phyloP scores from a whole-genome alignment of 1,140 invertebrate species.

The Chelonus insularis region DNA sequence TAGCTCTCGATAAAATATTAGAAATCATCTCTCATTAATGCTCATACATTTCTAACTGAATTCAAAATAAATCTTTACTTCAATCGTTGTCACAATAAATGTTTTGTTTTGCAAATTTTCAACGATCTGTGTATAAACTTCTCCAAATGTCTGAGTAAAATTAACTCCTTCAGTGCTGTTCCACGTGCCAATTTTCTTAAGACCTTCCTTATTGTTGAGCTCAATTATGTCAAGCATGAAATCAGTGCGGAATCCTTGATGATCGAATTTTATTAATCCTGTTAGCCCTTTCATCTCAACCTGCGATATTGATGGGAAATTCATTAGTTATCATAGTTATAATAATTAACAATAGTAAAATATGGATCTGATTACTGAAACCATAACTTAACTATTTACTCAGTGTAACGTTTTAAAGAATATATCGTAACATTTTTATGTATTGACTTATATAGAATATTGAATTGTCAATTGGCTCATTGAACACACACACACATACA shows the following conservation, averaged over 20 bases:
- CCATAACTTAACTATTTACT: no score
- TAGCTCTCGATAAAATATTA: not conserved
- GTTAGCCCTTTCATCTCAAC: conserved; percentile 90
- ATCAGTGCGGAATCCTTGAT: conserved; percentile 89
- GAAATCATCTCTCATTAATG: no score
- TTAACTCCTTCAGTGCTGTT: conserved; percentile 86
- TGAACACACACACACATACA: no score
- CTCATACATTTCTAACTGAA: no score
- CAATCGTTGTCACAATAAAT: conserved; percentile 85
- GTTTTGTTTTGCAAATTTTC: conserved; percentile 91
- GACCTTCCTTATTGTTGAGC: conserved; percentile 73
- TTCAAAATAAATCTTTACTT: conserved; percentile 73
- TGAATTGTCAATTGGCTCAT: no score
- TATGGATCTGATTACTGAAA: no score
- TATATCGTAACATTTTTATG: no score
- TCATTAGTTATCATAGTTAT: not conserved
- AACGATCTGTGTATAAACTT: conserved; percentile 80
- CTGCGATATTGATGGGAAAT: conserved; percentile 56
- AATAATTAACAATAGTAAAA: no score
- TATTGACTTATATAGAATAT: no score
- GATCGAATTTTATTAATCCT: conserved; percentile 92
- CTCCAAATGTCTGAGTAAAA: conserved; percentile 84
- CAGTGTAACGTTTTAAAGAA: no score
- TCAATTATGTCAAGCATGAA: conserved; percentile 90
- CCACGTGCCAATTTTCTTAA: conserved; percentile 86